Evolutionary conservation across 30 jellyfish, hydroid and myxozoan genomes (phyloP).

Genomic region (Aurelia aurita complex sp. Pacific): DNA sequence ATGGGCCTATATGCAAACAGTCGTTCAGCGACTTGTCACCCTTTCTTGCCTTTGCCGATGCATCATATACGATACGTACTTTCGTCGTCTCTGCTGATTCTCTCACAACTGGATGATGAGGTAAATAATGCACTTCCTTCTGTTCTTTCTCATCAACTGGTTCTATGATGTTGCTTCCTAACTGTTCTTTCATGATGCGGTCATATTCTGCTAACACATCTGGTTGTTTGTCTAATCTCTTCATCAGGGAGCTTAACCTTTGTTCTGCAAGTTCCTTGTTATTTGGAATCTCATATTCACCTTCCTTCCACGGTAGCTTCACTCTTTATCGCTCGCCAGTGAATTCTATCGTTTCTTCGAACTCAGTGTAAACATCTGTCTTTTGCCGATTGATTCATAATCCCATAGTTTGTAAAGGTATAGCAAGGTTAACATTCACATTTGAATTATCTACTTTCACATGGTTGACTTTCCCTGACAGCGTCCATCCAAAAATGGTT

Average conservation of each 20-base stretch:
- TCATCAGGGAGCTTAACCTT: constrained; percentile 26
- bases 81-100: constrained; percentile 40
- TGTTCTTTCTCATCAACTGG: constrained; percentile 22
- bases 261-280: constrained; percentile 7
- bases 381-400: constrained; percentile 39
- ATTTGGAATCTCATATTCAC: background rate
- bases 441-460: background rate
- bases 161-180: constrained; percentile 8
- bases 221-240: constrained; percentile 16
- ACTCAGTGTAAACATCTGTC: constrained; percentile 21
- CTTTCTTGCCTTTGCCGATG: constrained; percentile 15
- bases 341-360: constrained; percentile 15
- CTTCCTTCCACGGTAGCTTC: constrained; percentile 47
- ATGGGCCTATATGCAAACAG: constrained; percentile 62
- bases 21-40: constrained; percentile 54
- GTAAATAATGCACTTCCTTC: constrained; percentile 44
- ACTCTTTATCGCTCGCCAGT: constrained; percentile 41
- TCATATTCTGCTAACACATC: constrained; percentile 40
- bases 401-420: constrained; percentile 29
- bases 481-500: constrained; percentile 42
- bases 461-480: constrained; percentile 19
- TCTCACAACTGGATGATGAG: constrained; percentile 62
- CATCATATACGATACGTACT: constrained; percentile 55
- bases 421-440: constrained; percentile 2
- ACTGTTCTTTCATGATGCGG: constrained; percentile 50